Percentiles rank a stretch among this genome's conserved stretches.
These are phyloP conservation scores for Mizuhopecten yessoensis DNA, from an alignment of 1,140 invertebrate species.

Conservation along the genomic window DNA sequence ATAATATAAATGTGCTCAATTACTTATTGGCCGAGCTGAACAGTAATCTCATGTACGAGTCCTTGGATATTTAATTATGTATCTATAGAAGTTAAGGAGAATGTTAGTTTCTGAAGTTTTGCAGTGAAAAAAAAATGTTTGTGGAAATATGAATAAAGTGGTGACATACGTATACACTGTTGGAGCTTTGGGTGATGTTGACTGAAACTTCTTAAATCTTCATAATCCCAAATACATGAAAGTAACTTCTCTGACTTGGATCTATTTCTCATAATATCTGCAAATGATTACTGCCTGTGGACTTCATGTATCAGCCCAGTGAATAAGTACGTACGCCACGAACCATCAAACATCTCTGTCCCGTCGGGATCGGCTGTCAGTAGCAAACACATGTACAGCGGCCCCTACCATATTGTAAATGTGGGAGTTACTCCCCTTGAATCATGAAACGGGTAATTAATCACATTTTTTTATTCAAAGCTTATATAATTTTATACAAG, in stretches of 20 bases:
- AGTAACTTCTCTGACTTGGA: no score
- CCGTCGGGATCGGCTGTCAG: not conserved
- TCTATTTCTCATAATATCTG: not conserved
- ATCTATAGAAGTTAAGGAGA: no score
- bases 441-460: not conserved
- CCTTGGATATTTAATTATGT: no score
- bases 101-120: no score
- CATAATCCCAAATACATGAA: not conserved
- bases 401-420: not conserved
- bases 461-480: no score
- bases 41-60: no score
- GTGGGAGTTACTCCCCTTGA: constrained; percentile 24
- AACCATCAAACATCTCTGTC: not conserved
- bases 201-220: no score
- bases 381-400: no score
- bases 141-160: not conserved
- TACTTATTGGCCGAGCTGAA: no score
- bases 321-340: not conserved
- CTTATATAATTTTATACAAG: not conserved
- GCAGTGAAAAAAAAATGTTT: no score
- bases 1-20: no score
- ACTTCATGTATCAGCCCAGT: not conserved
- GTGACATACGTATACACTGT: no score
- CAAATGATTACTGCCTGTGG: not conserved
- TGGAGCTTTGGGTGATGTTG: not conserved